Percentiles rank a stretch among this genome's conserved stretches.
Evolutionary conservation across 2,888 invertebrate genomes (phyloP).

Genomic region (Erebia epiphron): DNA sequence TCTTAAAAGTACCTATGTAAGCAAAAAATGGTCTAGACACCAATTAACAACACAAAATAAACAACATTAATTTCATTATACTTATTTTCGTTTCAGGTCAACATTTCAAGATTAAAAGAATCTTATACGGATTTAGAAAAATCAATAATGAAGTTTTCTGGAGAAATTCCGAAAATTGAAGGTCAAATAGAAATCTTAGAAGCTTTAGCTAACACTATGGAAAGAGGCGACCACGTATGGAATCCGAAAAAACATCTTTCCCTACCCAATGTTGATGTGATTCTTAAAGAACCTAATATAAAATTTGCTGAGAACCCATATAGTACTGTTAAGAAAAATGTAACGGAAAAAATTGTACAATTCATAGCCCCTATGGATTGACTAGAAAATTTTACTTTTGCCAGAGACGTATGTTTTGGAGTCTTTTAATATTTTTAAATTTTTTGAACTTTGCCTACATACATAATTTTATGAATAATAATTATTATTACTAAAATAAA

Average conservation of each 20-base stretch:
- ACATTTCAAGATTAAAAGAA: conserved; percentile 55
- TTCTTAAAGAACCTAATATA: conserved; percentile 41
- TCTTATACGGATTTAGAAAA: conserved; percentile 61
- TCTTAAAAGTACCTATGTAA: too few relatives aligned
- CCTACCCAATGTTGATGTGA: conserved; percentile 54
- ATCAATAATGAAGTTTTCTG: conserved; percentile 56
- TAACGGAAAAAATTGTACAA: conserved; percentile 41
- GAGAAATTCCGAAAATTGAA: conserved; percentile 67
- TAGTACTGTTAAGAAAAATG: conserved; percentile 1
- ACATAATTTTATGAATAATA: neutral
- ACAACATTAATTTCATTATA: too few relatives aligned
- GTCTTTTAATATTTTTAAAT: conserved; percentile 31
- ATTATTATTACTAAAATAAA: neutral
- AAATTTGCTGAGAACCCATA: neutral
- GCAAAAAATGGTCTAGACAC: too few relatives aligned
- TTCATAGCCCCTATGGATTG: conserved; percentile 40
- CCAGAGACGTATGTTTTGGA: conserved; percentile 41
- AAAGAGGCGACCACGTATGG: conserved; percentile 51
- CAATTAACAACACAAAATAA: too few relatives aligned
- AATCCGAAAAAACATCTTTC: conserved; percentile 48
- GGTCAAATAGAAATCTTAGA: conserved; percentile 67
- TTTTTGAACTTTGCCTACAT: neutral
- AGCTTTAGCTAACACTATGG: conserved; percentile 55
- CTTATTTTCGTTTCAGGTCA: conserved; percentile 55
- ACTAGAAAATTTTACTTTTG: conserved; percentile 39